phyloP scores from a whole-genome alignment of 2,797 vertebrate genomes.

The Bucorvus abyssinicus region DNA sequence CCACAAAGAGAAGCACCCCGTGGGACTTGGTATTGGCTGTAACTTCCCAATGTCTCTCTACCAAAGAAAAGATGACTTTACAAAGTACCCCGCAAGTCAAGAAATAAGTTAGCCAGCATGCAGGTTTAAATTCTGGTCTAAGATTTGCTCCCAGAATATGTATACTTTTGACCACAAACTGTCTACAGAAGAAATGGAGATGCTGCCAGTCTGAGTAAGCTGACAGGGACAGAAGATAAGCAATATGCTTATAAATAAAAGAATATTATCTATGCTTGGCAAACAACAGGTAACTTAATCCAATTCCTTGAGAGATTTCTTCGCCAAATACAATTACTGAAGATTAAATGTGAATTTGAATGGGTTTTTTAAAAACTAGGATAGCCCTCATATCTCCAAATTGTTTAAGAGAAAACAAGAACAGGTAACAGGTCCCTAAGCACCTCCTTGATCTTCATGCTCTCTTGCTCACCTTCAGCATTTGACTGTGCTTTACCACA shows the following conservation, averaged over 20 bases:
- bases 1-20: background rate
- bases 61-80: background rate
- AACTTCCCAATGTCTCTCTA: background rate
- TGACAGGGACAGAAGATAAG: background rate
- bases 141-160: background rate
- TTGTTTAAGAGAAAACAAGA: background rate
- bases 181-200: background rate
- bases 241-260: background rate
- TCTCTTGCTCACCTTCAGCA: background rate
- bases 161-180: background rate
- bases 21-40: background rate
- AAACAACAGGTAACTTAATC: constrained; percentile 20
- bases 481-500: background rate
- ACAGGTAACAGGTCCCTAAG: background rate
- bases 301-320: background rate
- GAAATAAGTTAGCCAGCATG: background rate
- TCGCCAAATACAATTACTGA: background rate
- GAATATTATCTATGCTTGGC: background rate
- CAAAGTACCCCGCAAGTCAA: background rate
- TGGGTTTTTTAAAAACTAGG: constrained; percentile 1
- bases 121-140: background rate
- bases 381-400: background rate
- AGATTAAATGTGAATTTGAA: background rate
- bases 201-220: background rate
- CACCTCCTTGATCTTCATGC: background rate